These are phyloP conservation scores for Candoia aspera DNA, from an alignment of 2,113 vertebrate species.

Conservation along the genomic window DNA sequence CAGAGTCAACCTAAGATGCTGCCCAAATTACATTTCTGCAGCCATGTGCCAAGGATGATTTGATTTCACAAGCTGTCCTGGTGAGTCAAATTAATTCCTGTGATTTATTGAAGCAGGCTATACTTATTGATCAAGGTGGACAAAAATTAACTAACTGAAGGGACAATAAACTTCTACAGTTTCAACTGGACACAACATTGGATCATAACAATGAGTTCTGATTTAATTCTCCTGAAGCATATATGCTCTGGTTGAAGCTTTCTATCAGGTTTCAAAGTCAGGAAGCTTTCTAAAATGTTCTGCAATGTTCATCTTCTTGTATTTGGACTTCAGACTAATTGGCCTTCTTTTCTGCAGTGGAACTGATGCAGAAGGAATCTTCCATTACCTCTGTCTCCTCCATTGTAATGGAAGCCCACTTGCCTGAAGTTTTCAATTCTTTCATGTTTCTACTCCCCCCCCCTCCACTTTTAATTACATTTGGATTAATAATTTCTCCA, in stretches of 20 bases:
- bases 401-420: neutral
- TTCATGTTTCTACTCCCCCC: neutral
- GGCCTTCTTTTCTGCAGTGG: neutral
- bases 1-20: neutral
- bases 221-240: neutral
- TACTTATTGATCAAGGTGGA: slow-evolving; percentile 38
- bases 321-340: neutral
- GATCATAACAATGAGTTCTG: neutral
- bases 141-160: slow-evolving; percentile 40
- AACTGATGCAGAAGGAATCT: neutral
- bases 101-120: slow-evolving; percentile 27
- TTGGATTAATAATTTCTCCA: neutral
- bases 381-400: neutral
- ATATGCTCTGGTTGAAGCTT: neutral
- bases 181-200: neutral
- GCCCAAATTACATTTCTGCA: neutral
- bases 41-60: neutral
- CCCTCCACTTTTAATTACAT: neutral
- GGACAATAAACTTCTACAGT: neutral
- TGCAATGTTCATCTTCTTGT: neutral
- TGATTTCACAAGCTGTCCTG: slow-evolving; percentile 9
- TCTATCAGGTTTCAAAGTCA: neutral
- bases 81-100: slow-evolving; percentile 40
- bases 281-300: neutral
- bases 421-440: neutral